Conservation (phyloP, 2,797 vertebrate genomes). For the Pipistrellus kuhlii region DNA sequence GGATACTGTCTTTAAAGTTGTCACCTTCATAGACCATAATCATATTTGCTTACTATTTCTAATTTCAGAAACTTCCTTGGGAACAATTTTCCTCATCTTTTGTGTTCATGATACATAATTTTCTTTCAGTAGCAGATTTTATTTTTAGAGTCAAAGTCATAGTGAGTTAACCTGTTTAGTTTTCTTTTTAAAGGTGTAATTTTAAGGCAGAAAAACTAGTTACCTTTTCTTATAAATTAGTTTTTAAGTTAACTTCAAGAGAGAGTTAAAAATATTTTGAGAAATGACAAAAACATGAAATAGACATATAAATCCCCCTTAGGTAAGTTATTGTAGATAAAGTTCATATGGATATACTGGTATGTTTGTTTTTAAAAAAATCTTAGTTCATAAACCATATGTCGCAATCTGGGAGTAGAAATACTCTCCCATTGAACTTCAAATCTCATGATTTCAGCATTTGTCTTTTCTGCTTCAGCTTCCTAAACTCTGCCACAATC, state of each 20-base stretch:
- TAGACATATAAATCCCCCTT: background rate
- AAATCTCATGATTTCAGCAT: background rate
- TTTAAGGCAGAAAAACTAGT: slow-evolving; percentile 4
- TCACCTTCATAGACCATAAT: background rate
- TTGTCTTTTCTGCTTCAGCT: slow-evolving; percentile 2
- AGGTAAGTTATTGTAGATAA: background rate
- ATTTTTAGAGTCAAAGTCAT: slow-evolving; percentile 26
- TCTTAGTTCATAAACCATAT: background rate
- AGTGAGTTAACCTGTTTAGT: background rate
- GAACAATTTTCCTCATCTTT: background rate
- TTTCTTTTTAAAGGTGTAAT: background rate
- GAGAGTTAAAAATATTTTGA: slow-evolving; percentile 26
- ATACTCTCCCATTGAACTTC: background rate
- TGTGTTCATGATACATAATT: background rate
- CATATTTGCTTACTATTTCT: background rate
- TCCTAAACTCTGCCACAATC: background rate
- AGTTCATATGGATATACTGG: background rate
- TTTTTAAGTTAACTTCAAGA: slow-evolving; percentile 21
- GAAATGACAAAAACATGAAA: background rate
- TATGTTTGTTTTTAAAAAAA: background rate
- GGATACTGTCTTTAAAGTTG: background rate
- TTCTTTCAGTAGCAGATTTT: background rate
- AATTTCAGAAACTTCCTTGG: slow-evolving; percentile 3
- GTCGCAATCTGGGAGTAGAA: background rate
- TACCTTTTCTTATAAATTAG: background rate